Evolutionary conservation across 2,113 vertebrate species (phyloP).

Genomic region (Perca fluviatilis): DNA sequence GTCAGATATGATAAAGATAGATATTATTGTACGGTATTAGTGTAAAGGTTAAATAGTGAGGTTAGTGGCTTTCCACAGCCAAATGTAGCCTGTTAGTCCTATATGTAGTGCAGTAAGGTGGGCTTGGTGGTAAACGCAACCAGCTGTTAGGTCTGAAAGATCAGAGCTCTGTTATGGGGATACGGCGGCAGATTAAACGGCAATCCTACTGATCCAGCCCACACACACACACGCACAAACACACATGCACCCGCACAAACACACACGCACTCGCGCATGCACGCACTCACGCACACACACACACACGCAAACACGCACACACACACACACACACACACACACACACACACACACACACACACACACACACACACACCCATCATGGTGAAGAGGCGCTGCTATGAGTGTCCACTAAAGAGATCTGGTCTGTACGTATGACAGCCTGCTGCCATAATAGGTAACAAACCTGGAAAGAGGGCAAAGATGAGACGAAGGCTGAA

Average conservation of each 20-base stretch:
- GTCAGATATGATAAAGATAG: not conserved
- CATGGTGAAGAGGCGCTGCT: constrained; percentile 37
- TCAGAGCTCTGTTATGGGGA: constrained; percentile 56
- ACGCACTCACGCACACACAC: constrained; percentile 32
- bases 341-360: constrained; percentile 48
- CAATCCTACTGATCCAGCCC: constrained; percentile 75
- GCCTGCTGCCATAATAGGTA: constrained; percentile 55
- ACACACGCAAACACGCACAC: constrained; percentile 24
- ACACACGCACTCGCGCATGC: constrained; percentile 51
- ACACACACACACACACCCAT: constrained; percentile 50
- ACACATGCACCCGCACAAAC: constrained; percentile 43
- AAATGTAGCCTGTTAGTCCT: constrained; percentile 16
- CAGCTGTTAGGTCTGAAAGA: constrained; percentile 73
- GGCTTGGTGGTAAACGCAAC: constrained; percentile 24
- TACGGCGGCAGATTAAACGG: constrained; percentile 73
- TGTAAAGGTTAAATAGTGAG: constrained; percentile 11
- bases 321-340: constrained; percentile 44
- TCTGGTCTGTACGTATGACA: constrained; percentile 40
- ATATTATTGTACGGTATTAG: not conserved
- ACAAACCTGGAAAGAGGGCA: constrained; percentile 30
- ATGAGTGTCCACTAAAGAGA: constrained; percentile 49
- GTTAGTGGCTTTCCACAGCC: not conserved
- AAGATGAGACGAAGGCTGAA: not conserved
- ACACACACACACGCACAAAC: constrained; percentile 46
- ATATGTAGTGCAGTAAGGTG: not conserved